phyloP scores from a whole-genome alignment of 2,888 invertebrate species.

The Capitulum mitella region DNA sequence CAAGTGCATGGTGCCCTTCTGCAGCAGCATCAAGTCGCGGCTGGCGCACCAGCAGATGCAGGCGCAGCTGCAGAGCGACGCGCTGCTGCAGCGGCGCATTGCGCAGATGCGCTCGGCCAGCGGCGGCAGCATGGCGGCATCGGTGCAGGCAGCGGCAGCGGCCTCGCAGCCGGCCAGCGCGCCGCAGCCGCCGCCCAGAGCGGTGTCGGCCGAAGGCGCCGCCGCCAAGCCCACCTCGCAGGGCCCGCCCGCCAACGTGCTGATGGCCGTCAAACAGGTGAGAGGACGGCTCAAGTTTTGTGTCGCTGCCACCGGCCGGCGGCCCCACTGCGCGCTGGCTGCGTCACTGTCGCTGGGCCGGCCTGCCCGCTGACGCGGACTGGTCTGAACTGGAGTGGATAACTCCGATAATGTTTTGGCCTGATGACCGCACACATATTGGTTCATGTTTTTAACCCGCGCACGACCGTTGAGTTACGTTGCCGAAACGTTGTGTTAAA shows the following conservation, averaged over 20 bases:
- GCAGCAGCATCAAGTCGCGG: conserved; percentile 96
- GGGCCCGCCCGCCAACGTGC: conserved; percentile 69
- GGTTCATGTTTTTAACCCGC: no score
- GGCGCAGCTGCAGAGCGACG: conserved; percentile 89
- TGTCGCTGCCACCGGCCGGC: no score
- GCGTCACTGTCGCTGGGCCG: no score
- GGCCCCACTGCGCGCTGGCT: no score
- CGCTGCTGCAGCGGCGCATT: conserved; percentile 63
- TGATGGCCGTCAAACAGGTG: conserved; percentile 71
- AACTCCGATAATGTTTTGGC: no score
- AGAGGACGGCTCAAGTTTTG: no score
- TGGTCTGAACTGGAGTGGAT: no score
- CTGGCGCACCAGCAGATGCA: conserved; percentile 94
- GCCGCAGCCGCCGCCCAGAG: background rate
- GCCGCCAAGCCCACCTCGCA: conserved; percentile 49
- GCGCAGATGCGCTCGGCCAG: conserved; percentile 46
- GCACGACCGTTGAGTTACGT: no score
- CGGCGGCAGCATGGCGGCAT: conserved; percentile 34
- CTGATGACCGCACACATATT: no score
- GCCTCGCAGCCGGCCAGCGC: conserved; percentile 36
- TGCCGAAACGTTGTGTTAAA: no score
- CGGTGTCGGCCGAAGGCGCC: background rate
- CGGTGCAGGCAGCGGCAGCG: conserved; percentile 38
- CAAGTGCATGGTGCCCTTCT: conserved; percentile 98
- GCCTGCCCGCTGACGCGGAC: no score